Evolutionary conservation across 2,888 invertebrate species (phyloP), one percentile per base, ranked within the genome.

Genomic region (Phlogophora meticulosa): DNA sequence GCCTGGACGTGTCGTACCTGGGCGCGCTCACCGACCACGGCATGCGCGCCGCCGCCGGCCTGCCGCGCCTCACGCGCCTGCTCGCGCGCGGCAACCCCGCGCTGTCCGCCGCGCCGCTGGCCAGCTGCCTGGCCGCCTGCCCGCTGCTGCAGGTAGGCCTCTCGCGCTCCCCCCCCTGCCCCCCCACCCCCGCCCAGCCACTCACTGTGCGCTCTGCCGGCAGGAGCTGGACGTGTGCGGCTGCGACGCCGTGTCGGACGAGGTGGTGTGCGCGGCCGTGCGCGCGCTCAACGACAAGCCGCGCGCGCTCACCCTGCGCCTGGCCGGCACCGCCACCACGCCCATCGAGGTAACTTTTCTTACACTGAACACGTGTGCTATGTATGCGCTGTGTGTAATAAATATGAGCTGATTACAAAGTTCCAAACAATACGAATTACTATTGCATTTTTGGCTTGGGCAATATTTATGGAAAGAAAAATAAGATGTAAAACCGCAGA

Each of bases 201-300:
- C n/a, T n/a, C n/a, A 11, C 4, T 28, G n/a, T 28, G 24, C 9
- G 4, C 24, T 3, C 4, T 43, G 4, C 7, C 56, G 20, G 61
- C n/a, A 93, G 93, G 91, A 91, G 78, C 34, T 94, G 59, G 94
- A 94, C 88, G 86, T 87, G 73, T 91, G 93, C 82, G 94, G 94
- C 2, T 93, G 94, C 83, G 92, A 93, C 82, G 73, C 79, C 61
- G 89, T 94, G 69, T 87, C 92, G 34, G 91, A 87, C 22, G 90
- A 89, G 61, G 76, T 92, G 76, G 85, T 90, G 58, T 51, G 49
- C 20, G 90, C 90, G 53, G 93, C 90, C 15, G 75, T 52, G 65
- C 81, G 76, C 0, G 90, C 90, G 70, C 81, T 94, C 36, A 32
- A 46, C 9, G 42, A 5, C 32, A 75, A 72, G 0, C 93, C 94